Evolutionary conservation across 2,888 invertebrate species (phyloP), one percentile per base, ranked within the genome.

Genomic region (Mythimna lalbum): DNA sequence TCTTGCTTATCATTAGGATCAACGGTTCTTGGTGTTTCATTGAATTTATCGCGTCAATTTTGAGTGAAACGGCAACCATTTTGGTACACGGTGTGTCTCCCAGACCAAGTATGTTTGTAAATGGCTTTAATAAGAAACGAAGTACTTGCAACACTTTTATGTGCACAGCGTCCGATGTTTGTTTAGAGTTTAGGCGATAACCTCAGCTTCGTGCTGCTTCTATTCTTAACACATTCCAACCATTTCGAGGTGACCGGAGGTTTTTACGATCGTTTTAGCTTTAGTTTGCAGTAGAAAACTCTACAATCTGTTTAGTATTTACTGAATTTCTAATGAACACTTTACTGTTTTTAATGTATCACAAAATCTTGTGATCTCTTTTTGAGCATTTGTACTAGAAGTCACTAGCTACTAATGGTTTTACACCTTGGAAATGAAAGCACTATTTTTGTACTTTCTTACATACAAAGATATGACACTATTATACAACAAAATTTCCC

Each of bases 121-220:
- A 78, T 72, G 63, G 33, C 63, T 63, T 59, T 82, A 66, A 71
- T 63, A 78, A 59, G 59, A 57, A 72, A 63, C 63, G 19, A 61
- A 47, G 33, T 62, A 79, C 64, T 78, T 69, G 69, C 59, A 56
- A 71, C 66, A 68, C 43, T 64, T 69, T 76, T 78, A 80, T 84
- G 73, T 67, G 78, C 53, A 14, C 53, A 65, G 55, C 73, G 61
- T 80, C 77, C 72, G 61, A 72, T 82, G 73, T 78, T 84, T 82
- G 80, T 67, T 78, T 66, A 72, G 63, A 63, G 69, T 80, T 80
- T 76, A 83, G 75, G 49, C 64, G 73, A 80, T 80, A 72, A 68
- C 83, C 69, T 31, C 50, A 31, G 62, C 69, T 66, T 31, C 49
- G 36, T 43, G 63, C 47, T 47, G 62, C 31, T 59, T 47, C 63